Evolutionary conservation across 2,113 vertebrate species (phyloP).

Genomic region (Pelodiscus sinensis): DNA sequence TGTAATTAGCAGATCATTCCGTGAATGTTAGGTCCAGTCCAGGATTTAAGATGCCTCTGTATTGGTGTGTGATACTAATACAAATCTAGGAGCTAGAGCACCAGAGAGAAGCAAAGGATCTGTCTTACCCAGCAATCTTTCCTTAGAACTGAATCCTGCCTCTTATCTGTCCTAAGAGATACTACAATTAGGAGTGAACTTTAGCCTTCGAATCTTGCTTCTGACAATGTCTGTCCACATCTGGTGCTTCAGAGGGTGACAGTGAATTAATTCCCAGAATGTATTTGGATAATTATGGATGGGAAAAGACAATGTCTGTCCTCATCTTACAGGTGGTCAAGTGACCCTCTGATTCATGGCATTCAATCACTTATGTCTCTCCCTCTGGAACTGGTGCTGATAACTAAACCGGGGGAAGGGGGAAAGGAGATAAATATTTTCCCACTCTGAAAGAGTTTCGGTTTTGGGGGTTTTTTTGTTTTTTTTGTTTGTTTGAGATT

Average conservation of each 20-base stretch:
- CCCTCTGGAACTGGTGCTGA: not conserved
- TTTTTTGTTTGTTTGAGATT: not conserved
- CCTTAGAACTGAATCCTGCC: slow-evolving; percentile 48
- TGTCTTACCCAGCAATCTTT: slow-evolving; percentile 58
- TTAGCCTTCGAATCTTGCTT: slow-evolving; percentile 5
- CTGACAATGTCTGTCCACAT: rapidly evolving
- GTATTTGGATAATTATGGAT: not conserved
- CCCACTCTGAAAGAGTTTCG: not conserved
- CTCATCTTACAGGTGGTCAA: not conserved
- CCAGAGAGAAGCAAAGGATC: slow-evolving; percentile 54
- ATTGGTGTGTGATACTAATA: slow-evolving; percentile 55
- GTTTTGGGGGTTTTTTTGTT: no score
- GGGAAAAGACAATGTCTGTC: not conserved
- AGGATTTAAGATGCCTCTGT: not conserved
- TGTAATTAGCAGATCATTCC: slow-evolving; percentile 65
- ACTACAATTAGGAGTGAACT: slow-evolving; percentile 44
- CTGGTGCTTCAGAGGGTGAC: not conserved
- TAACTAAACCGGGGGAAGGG: not conserved
- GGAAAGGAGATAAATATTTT: not conserved
- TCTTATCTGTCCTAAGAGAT: slow-evolving; percentile 55
- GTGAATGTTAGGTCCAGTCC: slow-evolving; percentile 45
- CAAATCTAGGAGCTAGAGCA: slow-evolving; percentile 15
- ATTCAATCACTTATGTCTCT: not conserved
- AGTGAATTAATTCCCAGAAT: not conserved
- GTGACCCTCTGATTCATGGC: not conserved